Base-by-base conservation (phyloP, 2,888 invertebrate species). In the Polylopha cassiicola region DNA sequence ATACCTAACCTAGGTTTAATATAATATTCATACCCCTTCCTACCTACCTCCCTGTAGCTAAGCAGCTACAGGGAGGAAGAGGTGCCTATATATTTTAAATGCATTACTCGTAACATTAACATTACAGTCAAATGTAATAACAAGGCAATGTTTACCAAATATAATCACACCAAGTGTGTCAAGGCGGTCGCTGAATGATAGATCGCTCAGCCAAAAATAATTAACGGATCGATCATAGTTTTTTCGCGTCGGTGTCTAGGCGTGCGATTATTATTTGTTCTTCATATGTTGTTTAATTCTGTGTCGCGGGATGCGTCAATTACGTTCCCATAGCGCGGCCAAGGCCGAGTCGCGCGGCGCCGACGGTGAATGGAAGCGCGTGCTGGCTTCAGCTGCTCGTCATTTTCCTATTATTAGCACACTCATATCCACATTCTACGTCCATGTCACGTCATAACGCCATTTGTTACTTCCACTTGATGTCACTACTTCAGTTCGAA, bases 301-400 rank as follows among this genome's bases (percentile, higher is more conserved):
- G 46, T 50, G 46, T 50, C 50, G 47, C 53, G 56, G 65, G 61
- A 73, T 68, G 71, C 64, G 67, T 70, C 66, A 70, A 65, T 72
- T 65, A 65, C 55, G 61, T 55, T 66, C 65, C 65, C 64, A 73
- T 67, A 62, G 57, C 31, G 61, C 63, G 70, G 68, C 68, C 77
- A 75, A 78, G 78, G 75, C 63, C 73, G 65, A 31, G 14, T 23
- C 34, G 31, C 23, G 36, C 37, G 36, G 46, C 68, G 64, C 60
- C 60, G 60, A 45, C 60, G 51, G 70, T 80, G 79, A 79, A 79
- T 79, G 79, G 68, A 72, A 60, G 68, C 70, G 76, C 78, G 75
- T 74, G 68, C 61, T 61, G 57, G n/a, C 59, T 44, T 42, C 43
- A 39, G 33, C 44, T 13, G 44, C 48, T 49, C 58, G 61, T 60